These are phyloP conservation scores for Erynnis tages DNA, from an alignment of 2,888 invertebrate genomes.

Conservation along the genomic window DNA sequence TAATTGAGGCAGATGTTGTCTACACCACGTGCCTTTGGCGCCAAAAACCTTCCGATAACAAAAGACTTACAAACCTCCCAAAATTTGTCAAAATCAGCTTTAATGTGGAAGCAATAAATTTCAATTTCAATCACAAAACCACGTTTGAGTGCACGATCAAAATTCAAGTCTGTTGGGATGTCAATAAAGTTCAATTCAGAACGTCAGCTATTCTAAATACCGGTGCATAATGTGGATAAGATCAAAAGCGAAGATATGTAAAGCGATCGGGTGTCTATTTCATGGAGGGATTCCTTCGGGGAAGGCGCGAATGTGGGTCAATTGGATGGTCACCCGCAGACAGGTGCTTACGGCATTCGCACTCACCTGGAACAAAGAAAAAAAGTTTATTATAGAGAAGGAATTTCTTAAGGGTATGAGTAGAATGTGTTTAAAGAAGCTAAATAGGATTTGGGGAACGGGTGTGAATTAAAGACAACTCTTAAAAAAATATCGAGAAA, in stretches of 20 bases:
- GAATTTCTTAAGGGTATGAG: neutral
- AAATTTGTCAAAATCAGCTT: neutral
- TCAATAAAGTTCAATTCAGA: too few species aligned
- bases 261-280: conserved; percentile 16
- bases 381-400: neutral
- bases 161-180: too few species aligned
- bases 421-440: too few species aligned
- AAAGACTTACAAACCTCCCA: neutral
- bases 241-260: neutral
- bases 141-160: too few species aligned
- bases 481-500: too few species aligned
- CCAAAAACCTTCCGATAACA: neutral
- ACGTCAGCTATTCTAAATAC: too few species aligned
- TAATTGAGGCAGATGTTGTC: conserved; percentile 63
- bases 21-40: conserved; percentile 51
- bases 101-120: too few species aligned
- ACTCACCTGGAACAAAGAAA: conserved; percentile 21
- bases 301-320: conserved; percentile 20
- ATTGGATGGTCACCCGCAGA: conserved; percentile 7
- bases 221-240: too few species aligned
- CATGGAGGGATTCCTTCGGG: conserved; percentile 6
- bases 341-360: neutral
- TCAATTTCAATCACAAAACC: too few species aligned
- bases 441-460: too few species aligned
- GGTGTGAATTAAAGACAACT: too few species aligned